Percentiles rank a stretch among this genome's conserved stretches.
Evolutionary conservation across 2,888 invertebrate genomes (phyloP).

Genomic region (Nomada fabriciana): DNA sequence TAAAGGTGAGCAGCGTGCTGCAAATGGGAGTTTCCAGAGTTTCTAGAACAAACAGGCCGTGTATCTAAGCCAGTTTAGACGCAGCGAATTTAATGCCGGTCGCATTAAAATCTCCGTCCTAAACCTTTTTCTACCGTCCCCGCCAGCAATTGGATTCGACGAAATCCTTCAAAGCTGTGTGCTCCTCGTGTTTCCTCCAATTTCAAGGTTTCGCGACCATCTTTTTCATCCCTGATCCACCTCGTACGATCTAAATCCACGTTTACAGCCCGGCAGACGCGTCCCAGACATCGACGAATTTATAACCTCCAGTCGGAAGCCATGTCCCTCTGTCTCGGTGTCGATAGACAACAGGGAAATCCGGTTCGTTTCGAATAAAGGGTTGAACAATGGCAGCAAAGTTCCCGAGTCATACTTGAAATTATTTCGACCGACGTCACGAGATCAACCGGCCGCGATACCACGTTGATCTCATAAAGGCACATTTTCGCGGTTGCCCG

Average conservation of each 20-base stretch:
- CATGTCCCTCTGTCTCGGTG: neutral
- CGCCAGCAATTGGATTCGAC: neutral
- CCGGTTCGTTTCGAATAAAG: constrained; percentile 23
- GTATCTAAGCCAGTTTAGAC: neutral
- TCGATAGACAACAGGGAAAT: constrained; percentile 26
- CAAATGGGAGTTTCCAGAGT: constrained; percentile 18
- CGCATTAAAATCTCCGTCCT: neutral
- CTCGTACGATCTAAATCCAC: constrained; percentile 21
- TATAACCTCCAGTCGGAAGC: neutral
- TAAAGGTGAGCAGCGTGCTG: constrained; percentile 6
- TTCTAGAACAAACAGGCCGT: neutral
- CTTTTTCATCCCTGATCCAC: constrained; percentile 10
- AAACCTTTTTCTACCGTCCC: neutral
- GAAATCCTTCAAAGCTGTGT: neutral
- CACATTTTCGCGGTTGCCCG: constrained; percentile 29
- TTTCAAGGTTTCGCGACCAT: neutral
- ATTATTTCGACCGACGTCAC: constrained; percentile 38
- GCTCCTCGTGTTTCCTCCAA: neutral
- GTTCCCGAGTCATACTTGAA: too few species aligned
- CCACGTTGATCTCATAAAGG: constrained; percentile 41
- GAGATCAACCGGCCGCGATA: neutral
- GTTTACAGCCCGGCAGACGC: constrained; percentile 24
- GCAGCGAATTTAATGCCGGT: constrained; percentile 14
- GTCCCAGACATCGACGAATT: constrained; percentile 33
- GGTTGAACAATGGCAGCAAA: constrained; percentile 4